phyloP scores from a whole-genome alignment of 2,113 vertebrate species.

The Oceanodroma tethys region DNA sequence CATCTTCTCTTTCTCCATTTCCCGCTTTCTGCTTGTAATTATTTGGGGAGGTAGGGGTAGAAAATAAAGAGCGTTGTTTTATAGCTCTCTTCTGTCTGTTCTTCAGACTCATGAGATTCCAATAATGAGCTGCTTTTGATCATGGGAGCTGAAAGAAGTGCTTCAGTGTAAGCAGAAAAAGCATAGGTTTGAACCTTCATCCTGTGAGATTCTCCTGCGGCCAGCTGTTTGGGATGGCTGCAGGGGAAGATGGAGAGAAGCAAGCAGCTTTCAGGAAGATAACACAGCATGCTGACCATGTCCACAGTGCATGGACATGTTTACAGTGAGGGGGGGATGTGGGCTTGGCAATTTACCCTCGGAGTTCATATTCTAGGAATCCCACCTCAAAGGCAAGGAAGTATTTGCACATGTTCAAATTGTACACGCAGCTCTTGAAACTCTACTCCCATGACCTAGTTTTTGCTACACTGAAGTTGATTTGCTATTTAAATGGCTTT shows the following conservation, averaged over 20 bases:
- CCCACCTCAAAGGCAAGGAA: not conserved
- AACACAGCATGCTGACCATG: not conserved
- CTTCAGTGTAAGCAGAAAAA: not conserved
- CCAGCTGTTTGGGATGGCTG: not conserved
- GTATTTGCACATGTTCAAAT: not conserved
- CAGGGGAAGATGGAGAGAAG: not conserved
- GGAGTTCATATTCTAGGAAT: not conserved
- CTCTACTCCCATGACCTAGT: not conserved
- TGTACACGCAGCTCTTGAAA: not conserved
- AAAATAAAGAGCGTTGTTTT: not conserved
- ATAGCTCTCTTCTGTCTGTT: not conserved
- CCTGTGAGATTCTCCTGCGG: not conserved
- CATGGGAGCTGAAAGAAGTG: not conserved
- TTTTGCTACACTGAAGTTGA: not conserved
- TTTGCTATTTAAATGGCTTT: conserved; percentile 12
- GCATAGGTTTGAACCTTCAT: not conserved
- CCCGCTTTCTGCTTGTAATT: not conserved
- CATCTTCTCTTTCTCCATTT: not conserved
- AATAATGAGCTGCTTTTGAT: not conserved
- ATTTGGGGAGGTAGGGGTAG: not conserved
- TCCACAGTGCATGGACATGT: not conserved
- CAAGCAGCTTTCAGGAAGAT: not conserved
- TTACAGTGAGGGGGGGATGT: not conserved
- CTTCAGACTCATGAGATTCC: not conserved
- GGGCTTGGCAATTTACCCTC: not conserved